Conservation (phyloP, 2,888 invertebrate genomes). For the Flexamia atlantica region DNA sequence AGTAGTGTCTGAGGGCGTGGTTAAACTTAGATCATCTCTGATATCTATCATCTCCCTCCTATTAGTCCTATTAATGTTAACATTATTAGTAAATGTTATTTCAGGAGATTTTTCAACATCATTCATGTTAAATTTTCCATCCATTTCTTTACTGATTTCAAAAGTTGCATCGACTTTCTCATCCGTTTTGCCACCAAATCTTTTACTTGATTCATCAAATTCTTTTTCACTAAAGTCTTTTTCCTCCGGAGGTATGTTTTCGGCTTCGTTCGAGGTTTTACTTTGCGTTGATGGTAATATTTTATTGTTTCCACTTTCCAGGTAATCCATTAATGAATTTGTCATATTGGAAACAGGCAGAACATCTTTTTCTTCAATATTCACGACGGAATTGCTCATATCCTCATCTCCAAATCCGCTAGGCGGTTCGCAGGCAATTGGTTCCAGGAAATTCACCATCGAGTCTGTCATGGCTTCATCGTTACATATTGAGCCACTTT, state of each 20-base stretch:
- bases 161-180: not conserved
- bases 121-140: not conserved
- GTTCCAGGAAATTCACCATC: conserved; percentile 25
- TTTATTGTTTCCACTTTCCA: not conserved
- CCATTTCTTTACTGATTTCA: not conserved
- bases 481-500: not conserved
- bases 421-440: conserved; percentile 32
- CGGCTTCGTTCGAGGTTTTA: not conserved
- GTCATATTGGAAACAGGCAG: conserved; percentile 15
- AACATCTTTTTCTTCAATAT: conserved; percentile 19
- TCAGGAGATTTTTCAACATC: not conserved
- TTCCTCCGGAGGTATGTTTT: conserved; percentile 31
- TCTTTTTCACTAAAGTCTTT: not conserved
- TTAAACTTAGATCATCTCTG: not conserved
- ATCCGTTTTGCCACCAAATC: not conserved
- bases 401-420: conserved; percentile 43
- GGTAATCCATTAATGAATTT: conserved; percentile 14
- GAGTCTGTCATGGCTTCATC: conserved; percentile 40
- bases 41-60: not conserved
- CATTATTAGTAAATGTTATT: conserved; percentile 17
- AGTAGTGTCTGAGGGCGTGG: conserved; percentile 36
- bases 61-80: conserved; percentile 6
- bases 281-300: not conserved
- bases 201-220: too few relatives aligned
- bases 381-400: conserved; percentile 4